phyloP scores from a whole-genome alignment of 2,888 invertebrate species.

The Oxyteleia sp. region DNA sequence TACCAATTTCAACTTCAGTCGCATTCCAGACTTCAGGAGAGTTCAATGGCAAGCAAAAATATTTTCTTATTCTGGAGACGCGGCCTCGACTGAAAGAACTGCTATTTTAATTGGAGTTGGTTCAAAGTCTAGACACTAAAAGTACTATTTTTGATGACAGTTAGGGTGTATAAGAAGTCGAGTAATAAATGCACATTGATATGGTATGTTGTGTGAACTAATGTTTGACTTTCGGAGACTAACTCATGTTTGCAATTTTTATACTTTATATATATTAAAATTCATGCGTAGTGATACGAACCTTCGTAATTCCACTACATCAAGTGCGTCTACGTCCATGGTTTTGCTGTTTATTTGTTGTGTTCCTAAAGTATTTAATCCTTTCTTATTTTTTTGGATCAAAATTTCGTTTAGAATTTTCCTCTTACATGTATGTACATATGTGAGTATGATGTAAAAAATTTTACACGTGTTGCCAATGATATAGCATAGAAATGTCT shows the following conservation, averaged over 20 bases:
- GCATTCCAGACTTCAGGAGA: slow-evolving; percentile 41
- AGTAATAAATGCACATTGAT: slow-evolving; percentile 6
- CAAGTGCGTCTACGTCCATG: slow-evolving; percentile 65
- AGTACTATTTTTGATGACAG: slow-evolving; percentile 80
- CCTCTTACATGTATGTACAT: no score
- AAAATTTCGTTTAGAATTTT: background rate
- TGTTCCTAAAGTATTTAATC: slow-evolving; percentile 32
- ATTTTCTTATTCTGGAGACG: slow-evolving; percentile 70
- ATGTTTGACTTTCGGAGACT: no score
- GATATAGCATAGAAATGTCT: background rate
- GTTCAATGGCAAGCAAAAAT: slow-evolving; percentile 77
- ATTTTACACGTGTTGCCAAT: background rate
- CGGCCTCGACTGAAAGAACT: slow-evolving; percentile 59
- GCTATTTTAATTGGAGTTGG: slow-evolving; percentile 83
- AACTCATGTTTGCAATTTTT: no score
- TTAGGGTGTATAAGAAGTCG: slow-evolving; percentile 72
- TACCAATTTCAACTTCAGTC: slow-evolving; percentile 39
- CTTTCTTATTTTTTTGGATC: background rate
- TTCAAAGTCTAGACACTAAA: slow-evolving; percentile 81
- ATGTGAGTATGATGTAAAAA: background rate
- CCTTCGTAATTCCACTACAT: slow-evolving; percentile 67
- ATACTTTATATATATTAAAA: no score
- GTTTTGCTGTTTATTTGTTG: slow-evolving; percentile 49
- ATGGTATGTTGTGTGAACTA: background rate
- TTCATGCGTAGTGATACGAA: slow-evolving; percentile 53